phyloP scores from a whole-genome alignment of 1,140 invertebrate genomes.

The Apis laboriosa region DNA sequence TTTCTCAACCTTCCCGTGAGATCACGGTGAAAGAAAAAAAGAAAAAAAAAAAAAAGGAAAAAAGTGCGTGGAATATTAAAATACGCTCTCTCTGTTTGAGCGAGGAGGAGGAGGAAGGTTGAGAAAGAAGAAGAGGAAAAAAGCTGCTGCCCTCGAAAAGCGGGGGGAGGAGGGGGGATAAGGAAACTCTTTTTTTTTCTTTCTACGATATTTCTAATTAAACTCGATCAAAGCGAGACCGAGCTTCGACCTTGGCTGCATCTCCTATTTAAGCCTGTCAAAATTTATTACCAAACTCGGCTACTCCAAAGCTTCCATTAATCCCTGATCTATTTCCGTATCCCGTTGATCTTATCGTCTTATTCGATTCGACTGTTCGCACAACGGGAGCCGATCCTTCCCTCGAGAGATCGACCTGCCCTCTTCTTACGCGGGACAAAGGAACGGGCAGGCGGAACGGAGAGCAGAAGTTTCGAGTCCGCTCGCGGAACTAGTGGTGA shows the following conservation, averaged over 20 bases:
- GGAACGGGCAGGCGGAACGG: too few relatives aligned
- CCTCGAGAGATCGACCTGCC: background rate
- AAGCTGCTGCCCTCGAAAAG: background rate
- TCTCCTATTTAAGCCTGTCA: slow-evolving; percentile 44
- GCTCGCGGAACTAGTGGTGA: too few relatives aligned
- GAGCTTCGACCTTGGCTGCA: slow-evolving; percentile 30
- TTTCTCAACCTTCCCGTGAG: background rate
- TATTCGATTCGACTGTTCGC: slow-evolving; percentile 36
- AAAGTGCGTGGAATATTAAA: slow-evolving; percentile 51
- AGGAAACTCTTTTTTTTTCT: background rate
- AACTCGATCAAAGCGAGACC: slow-evolving; percentile 29
- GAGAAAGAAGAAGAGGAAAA: background rate
- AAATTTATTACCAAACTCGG: slow-evolving; percentile 45
- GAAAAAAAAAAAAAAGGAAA: background rate
- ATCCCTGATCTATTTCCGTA: slow-evolving; percentile 24
- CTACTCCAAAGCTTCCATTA: slow-evolving; percentile 16
- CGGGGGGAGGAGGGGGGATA: background rate
- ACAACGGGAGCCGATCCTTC: slow-evolving; percentile 12
- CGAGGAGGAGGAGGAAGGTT: background rate
- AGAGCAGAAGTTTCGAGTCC: too few relatives aligned
- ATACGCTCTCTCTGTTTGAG: background rate
- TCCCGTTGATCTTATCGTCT: slow-evolving; percentile 43
- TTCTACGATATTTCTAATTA: slow-evolving; percentile 21
- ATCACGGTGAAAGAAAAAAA: slow-evolving; percentile 7
- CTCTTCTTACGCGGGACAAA: too few relatives aligned